phyloP scores from a whole-genome alignment of 2,888 invertebrate genomes.

The Agrochola lota region DNA sequence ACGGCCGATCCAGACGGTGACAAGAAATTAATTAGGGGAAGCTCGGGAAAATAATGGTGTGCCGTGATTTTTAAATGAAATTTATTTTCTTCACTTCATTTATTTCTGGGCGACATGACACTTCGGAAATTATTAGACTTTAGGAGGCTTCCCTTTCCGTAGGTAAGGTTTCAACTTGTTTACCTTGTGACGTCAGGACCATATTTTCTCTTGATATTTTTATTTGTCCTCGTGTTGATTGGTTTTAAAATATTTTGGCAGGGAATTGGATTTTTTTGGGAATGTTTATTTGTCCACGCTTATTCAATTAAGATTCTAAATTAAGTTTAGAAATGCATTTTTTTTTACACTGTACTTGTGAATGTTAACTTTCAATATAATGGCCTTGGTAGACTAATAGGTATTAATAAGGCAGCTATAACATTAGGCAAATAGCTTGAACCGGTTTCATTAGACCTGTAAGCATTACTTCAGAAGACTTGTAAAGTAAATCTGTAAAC shows the following conservation, averaged over 20 bases:
- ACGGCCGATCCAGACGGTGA: constrained; percentile 88
- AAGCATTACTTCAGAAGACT: background rate
- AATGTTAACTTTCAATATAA: background rate
- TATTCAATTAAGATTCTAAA: background rate
- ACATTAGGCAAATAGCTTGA: background rate
- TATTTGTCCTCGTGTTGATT: constrained; percentile 62
- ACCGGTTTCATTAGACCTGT: no score
- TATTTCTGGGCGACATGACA: constrained; percentile 89
- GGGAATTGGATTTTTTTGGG: constrained; percentile 12
- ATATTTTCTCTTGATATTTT: constrained; percentile 58
- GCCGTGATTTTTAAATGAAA: constrained; percentile 90
- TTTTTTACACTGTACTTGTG: background rate
- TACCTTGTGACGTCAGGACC: constrained; percentile 72
- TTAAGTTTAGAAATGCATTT: background rate
- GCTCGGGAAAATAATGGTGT: constrained; percentile 88
- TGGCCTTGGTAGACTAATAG: background rate
- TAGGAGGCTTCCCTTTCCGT: constrained; percentile 78
- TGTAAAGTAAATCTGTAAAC: background rate
- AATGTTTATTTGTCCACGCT: background rate
- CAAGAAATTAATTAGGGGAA: constrained; percentile 90
- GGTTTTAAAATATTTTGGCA: constrained; percentile 46
- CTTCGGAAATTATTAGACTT: constrained; percentile 89
- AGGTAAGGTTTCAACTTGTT: constrained; percentile 82
- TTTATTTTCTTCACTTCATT: constrained; percentile 90
- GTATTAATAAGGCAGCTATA: background rate